Base-by-base conservation (phyloP, 2,797 vertebrate species). In the Fratercula arctica region DNA sequence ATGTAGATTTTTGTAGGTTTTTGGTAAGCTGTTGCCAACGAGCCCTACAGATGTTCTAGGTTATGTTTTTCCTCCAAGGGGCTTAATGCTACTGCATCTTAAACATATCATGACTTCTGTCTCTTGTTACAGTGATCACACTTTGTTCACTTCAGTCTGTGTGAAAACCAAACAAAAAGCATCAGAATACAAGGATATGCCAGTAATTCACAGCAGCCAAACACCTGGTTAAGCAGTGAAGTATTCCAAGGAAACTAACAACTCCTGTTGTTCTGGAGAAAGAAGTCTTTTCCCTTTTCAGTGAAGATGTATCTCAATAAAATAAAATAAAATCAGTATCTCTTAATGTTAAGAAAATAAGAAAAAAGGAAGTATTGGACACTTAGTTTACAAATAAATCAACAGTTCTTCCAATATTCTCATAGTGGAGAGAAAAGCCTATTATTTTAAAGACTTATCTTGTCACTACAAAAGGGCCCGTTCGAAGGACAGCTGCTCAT, bases 151-250 rank as follows among this genome's bases (percentile, higher is more conserved):
- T 79, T 54, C 63, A 41, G 67, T 48, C 25, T 45, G 31, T 67
- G 43, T 35, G 54, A 86, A 90, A 95, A 93, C 1, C 1, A 83
- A 93, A 67, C 37, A 68, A 91, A 94, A 80, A 37, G 37, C 74
- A 82, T 45, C n/a, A 7, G 16, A 94, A 91, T 77, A 64, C 35
- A 5, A 91, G 51, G 51, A 59, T 50, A 78, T 39, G 46, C 75
- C 76, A 87, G 45, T 64, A 78, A 80, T 21, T 84, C 57, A 41
- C 31, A 82, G 59, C 43, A 96, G 81, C 74, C 81, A 85, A 94
- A 95, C 90, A 96, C 77, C 76, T 91, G 74, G 69, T 37, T 84
- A 94, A 67, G 43, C 54, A 87, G 31, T 43, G 45, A 78, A 89
- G 66, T 46, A 79, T 66, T 90, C 77, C 63, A 89, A 89, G 41